A percentile compares a stretch with the other conserved stretches of the same genome.
Conservation (phyloP, 2,797 vertebrate species). For the Acrossocheilus fasciatus region DNA sequence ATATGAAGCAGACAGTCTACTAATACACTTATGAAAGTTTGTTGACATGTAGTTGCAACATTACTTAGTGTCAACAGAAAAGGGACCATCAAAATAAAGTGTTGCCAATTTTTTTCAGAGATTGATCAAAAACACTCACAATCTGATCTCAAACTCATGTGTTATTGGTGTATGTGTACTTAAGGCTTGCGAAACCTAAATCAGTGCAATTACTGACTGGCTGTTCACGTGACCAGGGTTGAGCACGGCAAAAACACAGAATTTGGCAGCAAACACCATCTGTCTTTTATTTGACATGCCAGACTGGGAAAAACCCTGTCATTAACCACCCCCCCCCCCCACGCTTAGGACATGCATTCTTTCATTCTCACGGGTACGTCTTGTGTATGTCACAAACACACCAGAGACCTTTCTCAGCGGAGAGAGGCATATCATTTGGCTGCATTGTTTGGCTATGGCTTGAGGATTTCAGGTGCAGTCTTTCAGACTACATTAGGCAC, state of each 20-base stretch:
- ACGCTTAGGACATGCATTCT: not conserved
- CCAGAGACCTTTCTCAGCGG: not conserved
- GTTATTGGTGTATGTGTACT: not conserved
- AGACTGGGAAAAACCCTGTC: slow-evolving; percentile 31
- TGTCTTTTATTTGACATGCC: slow-evolving; percentile 1
- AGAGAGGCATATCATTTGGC: slow-evolving; percentile 16
- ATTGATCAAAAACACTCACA: not conserved
- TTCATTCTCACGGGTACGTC: not conserved
- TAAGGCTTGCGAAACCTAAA: not conserved
- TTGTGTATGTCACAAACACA: slow-evolving; percentile 22
- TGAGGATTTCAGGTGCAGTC: slow-evolving; percentile 34
- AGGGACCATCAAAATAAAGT: too few relatives aligned
- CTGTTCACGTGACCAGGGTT: not conserved
- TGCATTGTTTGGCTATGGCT: slow-evolving; percentile 31
- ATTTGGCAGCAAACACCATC: not conserved
- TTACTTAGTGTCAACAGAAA: too few relatives aligned
- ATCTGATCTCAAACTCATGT: not conserved
- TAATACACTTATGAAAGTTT: too few relatives aligned
- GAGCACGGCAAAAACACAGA: not conserved
- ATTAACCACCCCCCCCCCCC: not conserved
- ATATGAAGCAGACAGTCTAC: too few relatives aligned
- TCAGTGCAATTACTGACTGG: not conserved
- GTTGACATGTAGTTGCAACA: too few relatives aligned
- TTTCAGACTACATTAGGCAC: slow-evolving; percentile 35
- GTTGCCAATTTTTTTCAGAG: not conserved